phyloP scores from a whole-genome alignment of 30 jellyfish, hydroid and myxozoan species.

The Cassiopea andromeda region DNA sequence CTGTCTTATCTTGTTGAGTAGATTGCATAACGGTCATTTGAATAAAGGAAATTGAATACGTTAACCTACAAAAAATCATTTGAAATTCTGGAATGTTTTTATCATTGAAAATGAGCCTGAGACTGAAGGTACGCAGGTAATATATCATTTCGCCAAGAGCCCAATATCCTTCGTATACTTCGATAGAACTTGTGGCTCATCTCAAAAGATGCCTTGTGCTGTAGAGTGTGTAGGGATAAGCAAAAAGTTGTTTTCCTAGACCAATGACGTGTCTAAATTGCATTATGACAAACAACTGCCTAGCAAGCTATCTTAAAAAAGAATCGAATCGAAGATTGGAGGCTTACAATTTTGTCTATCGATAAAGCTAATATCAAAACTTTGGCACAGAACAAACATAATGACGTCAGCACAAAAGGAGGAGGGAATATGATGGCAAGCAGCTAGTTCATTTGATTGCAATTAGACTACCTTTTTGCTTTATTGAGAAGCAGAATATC shows the following conservation, averaged over 20 bases:
- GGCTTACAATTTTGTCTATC: neutral
- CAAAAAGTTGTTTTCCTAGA: neutral
- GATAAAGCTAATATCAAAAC: neutral
- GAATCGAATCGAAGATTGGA: neutral
- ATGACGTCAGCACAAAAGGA: neutral
- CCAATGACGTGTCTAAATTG: neutral
- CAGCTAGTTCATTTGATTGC: neutral
- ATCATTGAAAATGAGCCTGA: neutral
- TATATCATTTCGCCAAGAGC: neutral
- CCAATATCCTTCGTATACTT: neutral
- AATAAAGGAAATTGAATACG: neutral
- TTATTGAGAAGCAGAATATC: neutral
- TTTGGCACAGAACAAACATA: neutral
- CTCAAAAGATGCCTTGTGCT: too few species aligned
- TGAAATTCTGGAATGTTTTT: neutral
- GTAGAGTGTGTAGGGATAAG: too few species aligned
- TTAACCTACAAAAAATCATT: neutral
- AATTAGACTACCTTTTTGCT: neutral
- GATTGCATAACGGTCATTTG: slow-evolving; percentile 9
- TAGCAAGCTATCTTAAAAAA: neutral
- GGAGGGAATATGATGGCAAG: neutral
- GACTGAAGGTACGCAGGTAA: neutral
- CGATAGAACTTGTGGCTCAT: too few species aligned
- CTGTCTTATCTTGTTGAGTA: slow-evolving; percentile 1
- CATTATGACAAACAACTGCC: neutral